Percentiles rank a stretch among this genome's conserved stretches.
These are phyloP conservation scores for Caradrina clavipalpis DNA, from an alignment of 2,888 invertebrate species.

Conservation along the genomic window DNA sequence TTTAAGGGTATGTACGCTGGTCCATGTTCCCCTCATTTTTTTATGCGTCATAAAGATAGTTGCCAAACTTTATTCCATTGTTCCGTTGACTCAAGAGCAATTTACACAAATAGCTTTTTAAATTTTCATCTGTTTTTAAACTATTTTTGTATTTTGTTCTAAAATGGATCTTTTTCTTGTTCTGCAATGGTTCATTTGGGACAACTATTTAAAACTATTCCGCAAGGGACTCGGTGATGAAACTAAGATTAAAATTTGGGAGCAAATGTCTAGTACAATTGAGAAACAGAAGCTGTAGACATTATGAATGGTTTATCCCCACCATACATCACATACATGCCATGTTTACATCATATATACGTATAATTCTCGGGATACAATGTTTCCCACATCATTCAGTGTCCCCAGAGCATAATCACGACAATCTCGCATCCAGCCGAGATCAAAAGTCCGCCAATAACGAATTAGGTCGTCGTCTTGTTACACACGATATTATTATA, in stretches of 20 bases:
- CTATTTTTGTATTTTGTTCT: slow-evolving; percentile 28
- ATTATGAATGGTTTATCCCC: slow-evolving; percentile 4
- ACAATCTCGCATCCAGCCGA: slow-evolving; percentile 37
- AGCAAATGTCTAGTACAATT: slow-evolving; percentile 2
- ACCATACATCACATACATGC: slow-evolving; percentile 3
- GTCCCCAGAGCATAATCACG: slow-evolving; percentile 48
- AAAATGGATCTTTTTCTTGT: slow-evolving; percentile 32
- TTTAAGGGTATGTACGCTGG: slow-evolving; percentile 15
- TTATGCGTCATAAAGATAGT: slow-evolving; percentile 44
- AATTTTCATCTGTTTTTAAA: slow-evolving; percentile 31
- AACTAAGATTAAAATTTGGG: slow-evolving; percentile 22
- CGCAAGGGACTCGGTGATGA: slow-evolving; percentile 12
- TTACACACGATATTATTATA: slow-evolving; percentile 77
- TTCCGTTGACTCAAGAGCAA: slow-evolving; percentile 36
- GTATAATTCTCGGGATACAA: slow-evolving; percentile 27
- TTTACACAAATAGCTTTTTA: slow-evolving; percentile 37
- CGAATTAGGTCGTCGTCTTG: slow-evolving; percentile 81
- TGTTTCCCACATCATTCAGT: slow-evolving; percentile 41
- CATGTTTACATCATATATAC: background rate
- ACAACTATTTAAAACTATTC: slow-evolving; percentile 9
- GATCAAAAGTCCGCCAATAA: slow-evolving; percentile 62
- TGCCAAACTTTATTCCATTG: slow-evolving; percentile 49
- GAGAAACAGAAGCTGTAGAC: slow-evolving; percentile 10
- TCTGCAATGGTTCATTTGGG: slow-evolving; percentile 41
- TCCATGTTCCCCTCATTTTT: slow-evolving; percentile 24